Evolutionary conservation across 2,888 invertebrate species (phyloP), one percentile per base, ranked within the genome.

Genomic region (Drosophila picticornis): DNA sequence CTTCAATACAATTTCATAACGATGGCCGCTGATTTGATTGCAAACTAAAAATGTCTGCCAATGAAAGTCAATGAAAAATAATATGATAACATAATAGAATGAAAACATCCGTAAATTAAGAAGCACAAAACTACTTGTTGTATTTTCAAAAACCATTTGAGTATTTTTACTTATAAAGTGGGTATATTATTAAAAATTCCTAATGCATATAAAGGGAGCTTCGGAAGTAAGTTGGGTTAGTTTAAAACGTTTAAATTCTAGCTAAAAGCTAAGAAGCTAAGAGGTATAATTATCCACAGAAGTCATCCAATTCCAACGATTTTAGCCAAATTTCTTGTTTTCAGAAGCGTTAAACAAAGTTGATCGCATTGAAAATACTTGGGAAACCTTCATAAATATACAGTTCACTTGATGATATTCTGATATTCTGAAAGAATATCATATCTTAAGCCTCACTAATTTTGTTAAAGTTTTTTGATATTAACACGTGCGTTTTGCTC

Each of bases 251-350:
- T 13, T 1, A 22, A 5, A 0, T 43, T n/a, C n/a, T 22, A n/a
- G 5, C 10, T 16, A 16, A 7, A 25, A 16, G 22, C 13, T 7
- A 46, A 16, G 2, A 25, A 46, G 13, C 43, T 22, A 5, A 43
- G 11, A 2, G 11, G 0, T 2, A n/a, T n/a, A n/a, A n/a, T n/a
- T n/a, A n/a, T n/a, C 46, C 2, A 16, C 13, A 1, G 4, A 22
- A 46, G 16, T 25, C 22, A 9, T 7, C 13, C 16, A 46, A 25
- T 46, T 16, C 46, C 13, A 22, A 25, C 22, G 22, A 13, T 34
- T 13, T 34, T 5, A 9, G 7, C 16, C 16, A 5, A 22, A n/a
- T 43, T 11, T 22, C 11, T 2, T 2, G 22, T 22, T 13, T n/a
- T 22, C 1, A 22, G 13, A 5, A 11, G 5, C 5, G 22, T 11